Conservation (phyloP, 1,140 invertebrate species). For the Hylyphantes graminicola region DNA sequence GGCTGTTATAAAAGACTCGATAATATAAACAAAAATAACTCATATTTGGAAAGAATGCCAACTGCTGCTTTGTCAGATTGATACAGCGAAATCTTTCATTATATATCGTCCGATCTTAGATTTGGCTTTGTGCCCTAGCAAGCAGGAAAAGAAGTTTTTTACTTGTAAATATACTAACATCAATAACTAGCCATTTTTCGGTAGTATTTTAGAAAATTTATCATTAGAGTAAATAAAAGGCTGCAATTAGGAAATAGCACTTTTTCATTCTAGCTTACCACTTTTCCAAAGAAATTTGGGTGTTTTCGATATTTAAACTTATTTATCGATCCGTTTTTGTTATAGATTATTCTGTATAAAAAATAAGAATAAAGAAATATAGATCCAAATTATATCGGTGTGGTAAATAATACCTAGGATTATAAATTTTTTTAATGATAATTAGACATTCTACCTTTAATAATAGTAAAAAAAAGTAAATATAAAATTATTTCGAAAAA, state of each 20-base stretch:
- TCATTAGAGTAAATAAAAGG: slow-evolving; percentile 35
- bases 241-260: slow-evolving; percentile 50
- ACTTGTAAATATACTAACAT: slow-evolving; percentile 50
- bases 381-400: not conserved
- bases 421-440: too few species aligned
- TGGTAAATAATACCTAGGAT: not conserved
- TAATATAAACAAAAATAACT: too few species aligned
- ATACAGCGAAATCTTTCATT: slow-evolving; percentile 17
- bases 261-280: slow-evolving; percentile 51
- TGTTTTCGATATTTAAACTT: slow-evolving; percentile 25
- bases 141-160: slow-evolving; percentile 33
- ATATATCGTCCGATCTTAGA: slow-evolving; percentile 52
- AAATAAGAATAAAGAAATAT: not conserved
- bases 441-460: too few species aligned
- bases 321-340: slow-evolving; percentile 3
- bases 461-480: too few species aligned
- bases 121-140: slow-evolving; percentile 39
- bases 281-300: slow-evolving; percentile 29
- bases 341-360: not conserved
- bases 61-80: too few species aligned
- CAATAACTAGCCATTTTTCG: slow-evolving; percentile 51
- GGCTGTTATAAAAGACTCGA: too few species aligned
- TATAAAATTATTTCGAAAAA: too few species aligned
- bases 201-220: slow-evolving; percentile 35
- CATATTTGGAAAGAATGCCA: too few species aligned